These are phyloP conservation scores for Drosophila murphyi DNA, from an alignment of 1,140 invertebrate genomes.

Conservation along the genomic window DNA sequence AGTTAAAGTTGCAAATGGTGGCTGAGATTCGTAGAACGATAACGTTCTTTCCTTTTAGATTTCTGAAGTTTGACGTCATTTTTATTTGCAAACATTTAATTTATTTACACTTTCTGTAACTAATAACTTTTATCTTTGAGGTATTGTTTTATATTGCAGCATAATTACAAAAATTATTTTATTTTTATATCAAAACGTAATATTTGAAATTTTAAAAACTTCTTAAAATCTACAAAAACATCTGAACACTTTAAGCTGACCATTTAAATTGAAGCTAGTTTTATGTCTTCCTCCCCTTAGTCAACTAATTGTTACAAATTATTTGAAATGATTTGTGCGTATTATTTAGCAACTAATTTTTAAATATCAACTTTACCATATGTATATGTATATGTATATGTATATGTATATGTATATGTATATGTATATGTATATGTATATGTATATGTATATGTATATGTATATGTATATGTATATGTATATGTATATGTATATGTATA, in stretches of 20 bases:
- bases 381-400: conserved; percentile 3
- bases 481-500: conserved; percentile 1
- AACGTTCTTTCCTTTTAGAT: background rate
- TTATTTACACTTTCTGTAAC: background rate
- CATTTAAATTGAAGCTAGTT: background rate
- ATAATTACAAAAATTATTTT: no score
- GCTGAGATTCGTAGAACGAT: background rate
- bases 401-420: conserved; percentile 2
- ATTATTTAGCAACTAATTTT: conserved; percentile 35
- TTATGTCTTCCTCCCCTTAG: conserved; percentile 50
- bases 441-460: background rate
- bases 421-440: background rate
- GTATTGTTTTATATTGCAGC: no score
- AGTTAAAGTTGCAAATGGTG: conserved; percentile 6
- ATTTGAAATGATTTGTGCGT: conserved; percentile 70
- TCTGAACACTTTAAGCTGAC: background rate
- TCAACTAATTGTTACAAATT: conserved; percentile 49
- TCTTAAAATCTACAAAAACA: conserved; percentile 2
- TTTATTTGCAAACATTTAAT: no score
- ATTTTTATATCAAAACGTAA: background rate
- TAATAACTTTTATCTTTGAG: no score
- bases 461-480: conserved; percentile 3
- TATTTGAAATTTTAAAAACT: background rate
- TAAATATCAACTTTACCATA: conserved; percentile 1
- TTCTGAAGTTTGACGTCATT: no score